Base-by-base conservation (phyloP, 2,888 invertebrate genomes). In the Periphyllus acericola region DNA sequence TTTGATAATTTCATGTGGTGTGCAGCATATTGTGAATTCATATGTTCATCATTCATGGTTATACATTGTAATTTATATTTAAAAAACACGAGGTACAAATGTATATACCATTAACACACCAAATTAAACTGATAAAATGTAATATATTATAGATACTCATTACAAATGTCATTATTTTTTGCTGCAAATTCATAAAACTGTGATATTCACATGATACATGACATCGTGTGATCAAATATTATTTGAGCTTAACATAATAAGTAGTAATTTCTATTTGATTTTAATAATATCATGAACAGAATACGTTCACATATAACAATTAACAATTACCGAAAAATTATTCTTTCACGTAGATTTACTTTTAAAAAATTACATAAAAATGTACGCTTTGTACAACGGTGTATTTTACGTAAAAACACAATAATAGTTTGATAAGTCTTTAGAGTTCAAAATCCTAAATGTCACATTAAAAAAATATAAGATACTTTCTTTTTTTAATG, bases 191-290 rank as follows among this genome's bases (percentile, higher is more conserved):
- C 14, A 71, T 14, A 17, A 71, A n/a, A 66, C 8, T 9, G 3
- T n/a, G n/a, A 29, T 11, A n/a, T n/a, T 25, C 25, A 29, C 8
- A 2, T 29, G n/a, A 66, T 66, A 29, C 25, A n/a, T 9, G n/a
- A n/a, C n/a, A n/a, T n/a, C n/a, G n/a, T 66, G 66, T 29, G n/a
- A 66, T 66, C n/a, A n/a, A 66, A 66, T 66, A 66, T 66, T 66
- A 66, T 21, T 66, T 66, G 1, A 25, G 9, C 29, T 60, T 60
- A 25, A 60, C 29, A n/a, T 2, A 66, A 14, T 46, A n/a, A 29
- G 3, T 66, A 66, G 25, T n/a, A 66, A 46, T 46, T 46, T 14
- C n/a, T 9, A 29, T 3, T 25, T 1, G 8, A 66, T 8, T 25
- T 60, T 60, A 5, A 60, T 60, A 60, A 25, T 2, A 60, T 25